Conservation (phyloP, 2,797 vertebrate species). For the Setipinna tenuifilis region DNA sequence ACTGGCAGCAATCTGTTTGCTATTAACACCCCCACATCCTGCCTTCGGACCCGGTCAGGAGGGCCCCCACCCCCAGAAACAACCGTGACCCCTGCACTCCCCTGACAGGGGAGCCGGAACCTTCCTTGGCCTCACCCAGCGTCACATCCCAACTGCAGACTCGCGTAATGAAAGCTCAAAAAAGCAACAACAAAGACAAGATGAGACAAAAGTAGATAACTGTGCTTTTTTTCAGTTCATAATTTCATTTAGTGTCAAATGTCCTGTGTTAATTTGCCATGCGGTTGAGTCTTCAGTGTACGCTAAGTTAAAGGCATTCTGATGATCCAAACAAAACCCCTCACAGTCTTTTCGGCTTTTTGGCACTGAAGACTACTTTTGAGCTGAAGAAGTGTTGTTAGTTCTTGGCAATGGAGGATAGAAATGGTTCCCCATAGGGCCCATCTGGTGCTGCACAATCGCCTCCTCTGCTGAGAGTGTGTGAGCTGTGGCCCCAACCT, state of each 20-base stretch:
- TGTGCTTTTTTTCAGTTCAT: too few relatives aligned
- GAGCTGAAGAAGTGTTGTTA: too few relatives aligned
- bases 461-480: neutral
- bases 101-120: neutral
- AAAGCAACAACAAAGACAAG: neutral
- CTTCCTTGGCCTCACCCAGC: neutral
- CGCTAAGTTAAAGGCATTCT: too few relatives aligned
- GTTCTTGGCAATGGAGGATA: neutral
- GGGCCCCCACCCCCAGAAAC: neutral
- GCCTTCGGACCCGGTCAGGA: neutral
- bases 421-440: neutral
- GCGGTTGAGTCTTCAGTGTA: too few relatives aligned
- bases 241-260: too few relatives aligned
- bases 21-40: constrained; percentile 25
- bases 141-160: neutral
- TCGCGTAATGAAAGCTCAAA: neutral
- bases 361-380: neutral
- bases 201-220: too few relatives aligned
- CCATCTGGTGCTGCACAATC: neutral
- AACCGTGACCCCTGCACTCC: neutral
- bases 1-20: constrained; percentile 20
- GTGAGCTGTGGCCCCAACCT: neutral
- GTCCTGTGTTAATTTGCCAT: too few relatives aligned
- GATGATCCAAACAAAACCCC: neutral
- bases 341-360: neutral